These are phyloP conservation scores for Drosophila niveifrons DNA, from an alignment of 2,888 invertebrate species.

Conservation along the genomic window DNA sequence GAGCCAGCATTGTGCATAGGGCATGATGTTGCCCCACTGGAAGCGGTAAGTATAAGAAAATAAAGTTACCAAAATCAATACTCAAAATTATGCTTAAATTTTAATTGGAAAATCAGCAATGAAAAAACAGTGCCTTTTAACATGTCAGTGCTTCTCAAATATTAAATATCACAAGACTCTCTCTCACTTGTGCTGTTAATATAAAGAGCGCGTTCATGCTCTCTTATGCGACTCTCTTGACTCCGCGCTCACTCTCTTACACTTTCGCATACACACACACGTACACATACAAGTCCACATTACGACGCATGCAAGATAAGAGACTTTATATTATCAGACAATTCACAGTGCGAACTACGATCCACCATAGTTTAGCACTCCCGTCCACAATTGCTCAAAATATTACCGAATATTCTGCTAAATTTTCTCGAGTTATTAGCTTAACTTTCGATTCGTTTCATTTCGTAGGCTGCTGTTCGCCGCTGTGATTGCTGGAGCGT, in stretches of 20 bases:
- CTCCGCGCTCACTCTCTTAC: constrained; percentile 6
- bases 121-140: background rate
- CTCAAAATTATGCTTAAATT: background rate
- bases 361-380: constrained; percentile 3
- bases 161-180: constrained; percentile 24
- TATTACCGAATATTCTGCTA: constrained; percentile 6
- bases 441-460: constrained; percentile 13
- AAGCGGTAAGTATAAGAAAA: constrained; percentile 82
- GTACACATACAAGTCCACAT: background rate
- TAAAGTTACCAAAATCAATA: background rate
- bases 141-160: constrained; percentile 39
- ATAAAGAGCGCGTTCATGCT: constrained; percentile 12
- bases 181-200: background rate
- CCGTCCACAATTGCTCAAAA: background rate
- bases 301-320: constrained; percentile 30
- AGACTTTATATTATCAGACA: constrained; percentile 14
- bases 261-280: constrained; percentile 14
- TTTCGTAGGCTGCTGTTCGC: constrained; percentile 83
- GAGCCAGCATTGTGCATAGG: constrained; percentile 77
- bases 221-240: constrained; percentile 45
- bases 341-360: background rate
- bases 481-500: constrained; percentile 82
- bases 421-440: background rate
- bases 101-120: background rate
- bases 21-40: constrained; percentile 85